phyloP scores from a whole-genome alignment of 1,140 invertebrate genomes.

The Eurosta solidaginis region DNA sequence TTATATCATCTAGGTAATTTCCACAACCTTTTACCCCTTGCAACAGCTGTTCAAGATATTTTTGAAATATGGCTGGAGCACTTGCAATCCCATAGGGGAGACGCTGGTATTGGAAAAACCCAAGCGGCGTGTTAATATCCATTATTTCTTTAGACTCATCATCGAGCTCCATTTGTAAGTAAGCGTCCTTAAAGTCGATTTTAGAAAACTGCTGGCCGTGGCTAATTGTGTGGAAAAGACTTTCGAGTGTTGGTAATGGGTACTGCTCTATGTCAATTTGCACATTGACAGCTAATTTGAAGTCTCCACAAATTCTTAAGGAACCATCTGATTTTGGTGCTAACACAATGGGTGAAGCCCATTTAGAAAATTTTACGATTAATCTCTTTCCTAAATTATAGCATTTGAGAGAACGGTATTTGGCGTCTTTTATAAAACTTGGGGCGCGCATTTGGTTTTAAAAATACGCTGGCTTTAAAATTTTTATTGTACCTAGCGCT shows the following conservation, averaged over 20 bases:
- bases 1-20: constrained; percentile 55
- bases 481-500: constrained; percentile 12
- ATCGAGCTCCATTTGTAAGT: constrained; percentile 48
- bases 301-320: constrained; percentile 61
- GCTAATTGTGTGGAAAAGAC: constrained; percentile 50
- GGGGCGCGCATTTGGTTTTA: constrained; percentile 17
- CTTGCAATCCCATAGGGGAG: constrained; percentile 59
- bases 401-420: constrained; percentile 43
- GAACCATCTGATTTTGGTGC: constrained; percentile 60
- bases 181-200: constrained; percentile 43
- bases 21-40: constrained; percentile 48
- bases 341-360: constrained; percentile 56
- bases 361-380: constrained; percentile 45
- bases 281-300: constrained; percentile 56
- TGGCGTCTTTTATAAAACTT: constrained; percentile 23
- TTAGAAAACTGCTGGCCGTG: constrained; percentile 48
- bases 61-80: constrained; percentile 55
- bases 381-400: constrained; percentile 42
- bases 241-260: constrained; percentile 48
- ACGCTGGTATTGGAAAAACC: constrained; percentile 55
- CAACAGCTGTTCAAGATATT: constrained; percentile 43
- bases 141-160: constrained; percentile 37
- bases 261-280: constrained; percentile 48
- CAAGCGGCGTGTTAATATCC: constrained; percentile 48
- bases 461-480: constrained; percentile 6